Evolutionary conservation across 2,113 vertebrate species (phyloP).

Genomic region (Odocoileus virginianus): DNA sequence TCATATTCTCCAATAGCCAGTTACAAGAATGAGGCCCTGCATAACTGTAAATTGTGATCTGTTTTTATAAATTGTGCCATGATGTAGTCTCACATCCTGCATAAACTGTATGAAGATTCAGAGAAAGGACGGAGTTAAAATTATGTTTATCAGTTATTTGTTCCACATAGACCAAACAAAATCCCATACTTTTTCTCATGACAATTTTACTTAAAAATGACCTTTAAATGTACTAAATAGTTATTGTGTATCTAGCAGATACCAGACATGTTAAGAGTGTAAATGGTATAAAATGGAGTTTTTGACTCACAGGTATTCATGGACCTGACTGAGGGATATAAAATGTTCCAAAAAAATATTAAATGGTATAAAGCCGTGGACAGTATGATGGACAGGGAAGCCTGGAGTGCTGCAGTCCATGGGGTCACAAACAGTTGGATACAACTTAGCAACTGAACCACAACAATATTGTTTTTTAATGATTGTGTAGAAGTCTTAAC

Average conservation of each 20-base stretch:
- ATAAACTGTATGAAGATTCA: slow-evolving; percentile 22
- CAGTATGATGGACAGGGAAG: background rate
- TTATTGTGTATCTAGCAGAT: background rate
- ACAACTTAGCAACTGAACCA: background rate
- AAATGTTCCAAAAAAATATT: background rate
- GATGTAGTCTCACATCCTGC: slow-evolving; percentile 1
- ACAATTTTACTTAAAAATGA: background rate
- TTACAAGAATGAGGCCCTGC: slow-evolving; percentile 43
- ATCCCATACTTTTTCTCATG: background rate
- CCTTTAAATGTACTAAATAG: background rate
- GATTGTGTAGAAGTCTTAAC: background rate
- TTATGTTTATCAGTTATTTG: background rate
- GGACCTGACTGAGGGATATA: background rate
- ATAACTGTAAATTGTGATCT: slow-evolving; percentile 40
- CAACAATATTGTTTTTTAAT: background rate
- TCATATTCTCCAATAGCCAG: slow-evolving; percentile 33
- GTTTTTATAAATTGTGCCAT: slow-evolving; percentile 44
- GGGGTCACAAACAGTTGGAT: background rate
- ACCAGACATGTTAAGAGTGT: background rate
- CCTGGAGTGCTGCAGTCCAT: background rate
- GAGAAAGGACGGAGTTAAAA: background rate
- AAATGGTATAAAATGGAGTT: background rate
- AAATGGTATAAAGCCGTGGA: background rate
- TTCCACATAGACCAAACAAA: background rate
- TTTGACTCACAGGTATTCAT: background rate